These are phyloP conservation scores for Plemyria rubiginata DNA, from an alignment of 2,888 invertebrate species.

Conservation along the genomic window DNA sequence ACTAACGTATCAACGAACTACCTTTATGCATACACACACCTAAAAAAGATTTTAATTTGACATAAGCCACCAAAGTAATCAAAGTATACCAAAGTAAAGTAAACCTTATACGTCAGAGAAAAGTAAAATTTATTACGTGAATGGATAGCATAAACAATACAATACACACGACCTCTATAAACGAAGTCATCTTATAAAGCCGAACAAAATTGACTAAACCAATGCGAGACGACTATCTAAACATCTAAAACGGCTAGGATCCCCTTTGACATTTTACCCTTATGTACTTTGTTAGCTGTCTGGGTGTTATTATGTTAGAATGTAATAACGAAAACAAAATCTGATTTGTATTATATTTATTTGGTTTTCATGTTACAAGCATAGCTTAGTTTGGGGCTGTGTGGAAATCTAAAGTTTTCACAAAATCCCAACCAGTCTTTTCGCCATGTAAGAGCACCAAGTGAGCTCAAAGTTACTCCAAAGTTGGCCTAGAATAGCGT, in stretches of 20 bases:
- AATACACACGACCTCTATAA: slow-evolving; percentile 22
- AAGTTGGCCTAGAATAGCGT: neutral
- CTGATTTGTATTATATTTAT: no score
- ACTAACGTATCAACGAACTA: no score
- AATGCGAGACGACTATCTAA: slow-evolving; percentile 14
- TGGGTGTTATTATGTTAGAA: no score
- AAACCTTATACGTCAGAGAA: slow-evolving; percentile 4
- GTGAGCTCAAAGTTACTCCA: neutral
- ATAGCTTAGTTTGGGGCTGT: no score
- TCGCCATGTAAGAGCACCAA: no score
- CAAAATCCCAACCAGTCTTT: no score
- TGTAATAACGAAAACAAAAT: no score
- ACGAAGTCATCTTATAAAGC: slow-evolving; percentile 18
- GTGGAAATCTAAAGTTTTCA: no score
- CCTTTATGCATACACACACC: no score
- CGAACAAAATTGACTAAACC: slow-evolving; percentile 25
- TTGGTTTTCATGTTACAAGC: no score
- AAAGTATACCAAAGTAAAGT: neutral
- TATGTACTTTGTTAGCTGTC: no score
- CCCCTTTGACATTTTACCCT: neutral
- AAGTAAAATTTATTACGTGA: slow-evolving; percentile 16
- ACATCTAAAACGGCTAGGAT: slow-evolving; percentile 4
- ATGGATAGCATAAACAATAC: slow-evolving; percentile 20
- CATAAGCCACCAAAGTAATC: slow-evolving; percentile 3
- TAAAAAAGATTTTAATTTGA: neutral